Percentiles rank a stretch among this genome's conserved stretches.
Evolutionary conservation across 37 sponge, comb jelly and placozoan genomes (phyloP).

Genomic region (Diacarnus erythraeanus): DNA sequence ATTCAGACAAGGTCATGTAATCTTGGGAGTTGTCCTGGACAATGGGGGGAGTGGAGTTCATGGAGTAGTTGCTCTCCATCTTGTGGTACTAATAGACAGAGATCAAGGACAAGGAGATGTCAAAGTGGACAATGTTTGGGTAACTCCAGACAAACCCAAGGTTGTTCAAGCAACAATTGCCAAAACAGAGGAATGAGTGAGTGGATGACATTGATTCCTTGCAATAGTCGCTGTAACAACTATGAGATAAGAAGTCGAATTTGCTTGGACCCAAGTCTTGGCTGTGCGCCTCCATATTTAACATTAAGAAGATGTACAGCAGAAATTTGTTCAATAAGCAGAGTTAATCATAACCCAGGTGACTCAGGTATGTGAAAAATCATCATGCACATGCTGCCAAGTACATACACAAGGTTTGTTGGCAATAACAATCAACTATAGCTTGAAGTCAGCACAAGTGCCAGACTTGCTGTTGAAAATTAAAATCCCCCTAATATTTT

Average conservation of each 20-base stretch:
- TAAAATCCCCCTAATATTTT: too few species aligned
- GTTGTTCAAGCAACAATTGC: background rate
- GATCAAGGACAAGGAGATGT: background rate
- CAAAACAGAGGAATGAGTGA: constrained; percentile 12
- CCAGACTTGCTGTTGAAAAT: too few species aligned
- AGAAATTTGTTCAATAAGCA: too few species aligned
- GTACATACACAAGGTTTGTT: too few species aligned
- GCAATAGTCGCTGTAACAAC: constrained; percentile 37
- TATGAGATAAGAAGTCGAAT: constrained; percentile 23
- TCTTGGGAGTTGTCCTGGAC: background rate
- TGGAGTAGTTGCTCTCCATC: constrained; percentile 8
- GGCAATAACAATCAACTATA: too few species aligned
- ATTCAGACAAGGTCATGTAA: background rate
- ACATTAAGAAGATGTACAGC: too few species aligned
- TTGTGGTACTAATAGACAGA: background rate
- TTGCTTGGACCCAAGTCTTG: constrained; percentile 7
- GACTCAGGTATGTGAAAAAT: too few species aligned
- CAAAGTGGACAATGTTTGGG: background rate
- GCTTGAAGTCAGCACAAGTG: too few species aligned
- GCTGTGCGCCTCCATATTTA: constrained; percentile 1
- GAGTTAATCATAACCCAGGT: too few species aligned
- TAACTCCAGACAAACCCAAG: background rate
- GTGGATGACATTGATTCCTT: constrained; percentile 52
- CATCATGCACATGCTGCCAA: too few species aligned
- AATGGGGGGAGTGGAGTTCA: background rate